Evolutionary conservation across 2,888 invertebrate species (phyloP), one percentile per base, ranked within the genome.

Genomic region (Latrodectus elegans): DNA sequence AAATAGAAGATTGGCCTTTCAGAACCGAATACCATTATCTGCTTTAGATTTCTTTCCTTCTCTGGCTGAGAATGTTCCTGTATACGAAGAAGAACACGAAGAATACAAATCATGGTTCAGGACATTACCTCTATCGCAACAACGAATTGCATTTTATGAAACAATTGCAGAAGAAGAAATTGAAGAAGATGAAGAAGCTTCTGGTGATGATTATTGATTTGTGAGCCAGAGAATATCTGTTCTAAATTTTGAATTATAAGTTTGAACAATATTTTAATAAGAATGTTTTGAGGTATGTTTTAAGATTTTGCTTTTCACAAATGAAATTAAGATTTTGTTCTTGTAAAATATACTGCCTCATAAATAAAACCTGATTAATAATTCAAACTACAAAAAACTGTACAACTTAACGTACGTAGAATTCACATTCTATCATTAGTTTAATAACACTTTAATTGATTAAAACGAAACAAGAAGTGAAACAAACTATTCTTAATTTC

Each of bases 1-100:
- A 4, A 12, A 51, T 22, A 81, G 86, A 9, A 76, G 86, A 12
- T 17, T 81, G 26, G 72, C 49, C 0, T 77, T 14, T 11, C 72
- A 73, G 60, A 65, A 73, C 8, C 76, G 68, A 51, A 77, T 77
- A n/a, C 81, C 86, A 4, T 38, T 81, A 11, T 8, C n/a, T 22
- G 68, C 81, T 4, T 14, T 26, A 4, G 86, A 87, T 49, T 87
- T 87, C 14, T 49, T 60, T 3, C 9, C 17, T 8, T 22, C 22
- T 8, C 65, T 87, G 14, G 77, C 86, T n/a, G 67, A 72, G n/a
- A 55, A 55, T 53, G 77, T 87, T 51, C 86, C 86, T 2, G 73
- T 87, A 8, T 87, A 87, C n/a, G 81, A 81, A 49, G 81, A 81
- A 73, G 86, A 87, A 51, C 74, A 77, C 9, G 12, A 64, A 26